Evolutionary conservation across 2,113 vertebrate genomes (phyloP).

Genomic region (Halcyon malimbica): DNA sequence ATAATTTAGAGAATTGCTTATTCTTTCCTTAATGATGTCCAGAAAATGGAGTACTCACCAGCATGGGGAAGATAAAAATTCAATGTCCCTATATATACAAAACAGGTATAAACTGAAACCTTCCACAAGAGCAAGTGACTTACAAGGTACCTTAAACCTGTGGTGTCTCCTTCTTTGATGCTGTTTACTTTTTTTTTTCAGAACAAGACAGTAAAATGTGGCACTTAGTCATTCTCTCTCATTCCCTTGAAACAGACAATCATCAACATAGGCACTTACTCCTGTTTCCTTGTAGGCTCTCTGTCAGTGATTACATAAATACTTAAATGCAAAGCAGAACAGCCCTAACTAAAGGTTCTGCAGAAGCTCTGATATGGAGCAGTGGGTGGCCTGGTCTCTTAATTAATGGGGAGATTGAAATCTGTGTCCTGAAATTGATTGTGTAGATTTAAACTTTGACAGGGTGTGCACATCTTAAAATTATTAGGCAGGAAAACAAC

Average conservation of each 20-base stretch:
- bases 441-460: not conserved
- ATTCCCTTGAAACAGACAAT: not conserved
- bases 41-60: not conserved
- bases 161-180: not conserved
- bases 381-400: not conserved
- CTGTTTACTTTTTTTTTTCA: not conserved
- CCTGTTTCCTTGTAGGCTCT: not conserved
- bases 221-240: not conserved
- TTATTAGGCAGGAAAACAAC: not conserved
- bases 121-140: not conserved
- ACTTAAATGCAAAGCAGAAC: not conserved
- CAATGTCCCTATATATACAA: rapidly evolving
- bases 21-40: not conserved
- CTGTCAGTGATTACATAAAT: not conserved
- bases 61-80: not conserved
- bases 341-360: not conserved
- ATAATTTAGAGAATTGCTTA: not conserved
- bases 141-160: not conserved
- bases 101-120: not conserved
- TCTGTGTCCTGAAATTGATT: not conserved
- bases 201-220: not conserved
- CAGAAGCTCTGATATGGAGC: not conserved
- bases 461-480: not conserved
- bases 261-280: not conserved
- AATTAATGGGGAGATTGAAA: not conserved